phyloP scores from a whole-genome alignment of 2,888 invertebrate genomes.

The Smittia aterrima region DNA sequence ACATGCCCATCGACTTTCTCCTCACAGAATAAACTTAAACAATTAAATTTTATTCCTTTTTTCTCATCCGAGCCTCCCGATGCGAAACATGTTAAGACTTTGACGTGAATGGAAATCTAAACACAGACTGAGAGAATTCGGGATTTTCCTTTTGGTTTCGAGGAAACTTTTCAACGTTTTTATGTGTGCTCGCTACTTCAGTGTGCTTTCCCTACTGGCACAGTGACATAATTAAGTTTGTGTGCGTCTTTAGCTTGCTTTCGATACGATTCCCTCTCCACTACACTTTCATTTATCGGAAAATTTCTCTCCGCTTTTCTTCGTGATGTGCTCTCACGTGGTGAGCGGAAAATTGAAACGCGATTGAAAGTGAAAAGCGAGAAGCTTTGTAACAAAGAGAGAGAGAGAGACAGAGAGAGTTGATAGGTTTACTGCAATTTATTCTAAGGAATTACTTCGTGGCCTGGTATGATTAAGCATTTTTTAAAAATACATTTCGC shows the following conservation, averaged over 20 bases:
- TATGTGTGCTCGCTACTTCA: not conserved
- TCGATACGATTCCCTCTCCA: not conserved
- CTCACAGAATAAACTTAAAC: not conserved
- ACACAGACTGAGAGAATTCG: conserved; percentile 23
- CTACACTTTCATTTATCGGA: not conserved
- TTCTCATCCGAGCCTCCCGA: not conserved
- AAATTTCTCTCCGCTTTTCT: not conserved
- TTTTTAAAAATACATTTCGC: not conserved
- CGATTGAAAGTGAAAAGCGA: not conserved
- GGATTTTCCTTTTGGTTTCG: not conserved
- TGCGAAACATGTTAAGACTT: conserved; percentile 1
- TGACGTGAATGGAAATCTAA: conserved; percentile 36
- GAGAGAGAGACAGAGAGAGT: not conserved
- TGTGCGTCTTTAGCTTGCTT: not conserved
- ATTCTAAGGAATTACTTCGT: not conserved
- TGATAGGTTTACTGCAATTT: not conserved
- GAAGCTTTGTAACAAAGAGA: not conserved
- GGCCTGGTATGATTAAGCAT: not conserved
- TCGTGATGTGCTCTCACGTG: not conserved
- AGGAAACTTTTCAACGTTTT: not conserved
- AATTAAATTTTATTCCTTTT: conserved; percentile 8
- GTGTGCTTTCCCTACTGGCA: conserved; percentile 33
- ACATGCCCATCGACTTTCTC: not conserved
- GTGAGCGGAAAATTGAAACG: not conserved
- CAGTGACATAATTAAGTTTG: conserved; percentile 34